phyloP scores from a whole-genome alignment of 2,797 vertebrate species.

The Sebastiscus tertius region DNA sequence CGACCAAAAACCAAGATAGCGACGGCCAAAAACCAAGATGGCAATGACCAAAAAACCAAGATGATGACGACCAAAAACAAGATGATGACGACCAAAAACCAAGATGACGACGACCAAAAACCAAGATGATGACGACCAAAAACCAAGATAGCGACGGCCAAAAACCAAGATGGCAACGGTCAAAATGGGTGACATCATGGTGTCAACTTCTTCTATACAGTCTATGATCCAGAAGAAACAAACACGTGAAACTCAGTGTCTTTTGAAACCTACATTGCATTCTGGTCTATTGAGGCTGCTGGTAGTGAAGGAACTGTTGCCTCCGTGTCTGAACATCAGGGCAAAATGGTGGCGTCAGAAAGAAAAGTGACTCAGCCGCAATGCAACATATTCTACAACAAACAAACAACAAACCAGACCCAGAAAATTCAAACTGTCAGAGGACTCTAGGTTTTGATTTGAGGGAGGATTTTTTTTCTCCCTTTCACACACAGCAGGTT shows the following conservation, averaged over 20 bases:
- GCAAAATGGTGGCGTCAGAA: not conserved
- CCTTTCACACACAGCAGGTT: constrained; percentile 9
- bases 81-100: too few relatives aligned
- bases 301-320: not conserved
- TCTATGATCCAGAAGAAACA: too few relatives aligned
- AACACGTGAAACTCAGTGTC: too few relatives aligned
- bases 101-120: too few relatives aligned
- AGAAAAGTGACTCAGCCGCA: not conserved
- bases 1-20: fast-evolving
- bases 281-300: too few relatives aligned
- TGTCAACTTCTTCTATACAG: too few relatives aligned
- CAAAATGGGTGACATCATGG: too few relatives aligned
- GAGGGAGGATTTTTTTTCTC: constrained; percentile 16
- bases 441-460: constrained; percentile 15
- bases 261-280: too few relatives aligned
- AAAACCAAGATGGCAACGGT: too few relatives aligned
- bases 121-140: too few relatives aligned
- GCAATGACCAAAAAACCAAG: fast-evolving
- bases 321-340: not conserved
- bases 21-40: too few relatives aligned
- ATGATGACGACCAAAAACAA: too few relatives aligned
- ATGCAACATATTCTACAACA: not conserved
- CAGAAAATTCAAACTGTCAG: not conserved
- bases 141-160: fast-evolving
- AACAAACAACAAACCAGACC: not conserved